Evolutionary conservation across 2,797 vertebrate species (phyloP).

Genomic region (Labeo calbasu): DNA sequence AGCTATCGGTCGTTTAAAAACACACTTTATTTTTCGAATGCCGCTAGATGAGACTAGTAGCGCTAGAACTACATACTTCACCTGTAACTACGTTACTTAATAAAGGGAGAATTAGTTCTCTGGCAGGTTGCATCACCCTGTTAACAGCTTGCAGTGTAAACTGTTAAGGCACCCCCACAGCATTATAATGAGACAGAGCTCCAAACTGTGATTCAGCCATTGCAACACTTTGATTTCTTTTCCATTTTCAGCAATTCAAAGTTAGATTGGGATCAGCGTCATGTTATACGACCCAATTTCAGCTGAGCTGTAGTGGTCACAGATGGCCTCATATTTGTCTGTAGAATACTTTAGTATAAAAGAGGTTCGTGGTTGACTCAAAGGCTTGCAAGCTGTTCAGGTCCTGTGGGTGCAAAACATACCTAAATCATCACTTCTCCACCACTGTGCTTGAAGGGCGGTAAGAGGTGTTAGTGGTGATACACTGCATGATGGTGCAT

Average conservation of each 20-base stretch:
- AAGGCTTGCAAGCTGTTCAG: constrained; percentile 10
- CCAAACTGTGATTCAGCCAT: neutral
- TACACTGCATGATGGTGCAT: neutral
- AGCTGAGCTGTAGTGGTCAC: constrained; percentile 14
- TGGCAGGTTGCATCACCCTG: neutral
- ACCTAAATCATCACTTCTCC: constrained; percentile 11
- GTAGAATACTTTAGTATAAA: constrained; percentile 12
- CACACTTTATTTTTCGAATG: neutral
- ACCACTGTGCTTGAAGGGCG: neutral
- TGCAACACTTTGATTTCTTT: neutral
- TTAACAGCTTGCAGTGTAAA: neutral
- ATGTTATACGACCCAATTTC: constrained; percentile 5
- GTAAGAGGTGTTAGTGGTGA: constrained; percentile 17
- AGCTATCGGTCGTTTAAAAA: neutral
- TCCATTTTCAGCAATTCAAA: constrained; percentile 20
- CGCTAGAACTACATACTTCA: neutral
- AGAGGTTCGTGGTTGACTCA: neutral
- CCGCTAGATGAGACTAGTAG: neutral
- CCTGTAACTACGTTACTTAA: neutral
- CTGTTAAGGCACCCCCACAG: neutral
- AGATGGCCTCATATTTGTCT: constrained; percentile 14
- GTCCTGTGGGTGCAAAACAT: neutral
- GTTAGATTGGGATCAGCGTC: neutral
- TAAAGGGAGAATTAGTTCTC: neutral
- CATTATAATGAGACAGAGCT: neutral